A percentile compares a stretch with the other conserved stretches of the same genome.
These are phyloP conservation scores for Resseliella maxima DNA, from an alignment of 2,888 invertebrate genomes.

Conservation along the genomic window DNA sequence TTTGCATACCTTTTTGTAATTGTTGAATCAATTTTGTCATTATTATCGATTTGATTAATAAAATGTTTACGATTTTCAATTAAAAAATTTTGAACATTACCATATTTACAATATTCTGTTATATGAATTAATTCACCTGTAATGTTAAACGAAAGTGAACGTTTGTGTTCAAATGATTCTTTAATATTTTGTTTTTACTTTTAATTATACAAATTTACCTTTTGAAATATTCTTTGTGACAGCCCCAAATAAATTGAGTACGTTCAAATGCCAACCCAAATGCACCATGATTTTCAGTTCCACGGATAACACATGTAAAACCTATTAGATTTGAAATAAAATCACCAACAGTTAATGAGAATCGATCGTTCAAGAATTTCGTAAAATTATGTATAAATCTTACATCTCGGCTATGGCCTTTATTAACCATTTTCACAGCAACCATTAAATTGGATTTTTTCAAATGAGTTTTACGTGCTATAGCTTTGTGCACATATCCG, in stretches of 20 bases:
- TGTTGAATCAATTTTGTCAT: background rate
- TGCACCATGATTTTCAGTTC: conserved; percentile 83
- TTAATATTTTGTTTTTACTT: conserved; percentile 48
- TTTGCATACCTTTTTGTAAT: background rate
- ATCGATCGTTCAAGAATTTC: conserved; percentile 68
- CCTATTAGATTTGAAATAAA: background rate
- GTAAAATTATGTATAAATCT: background rate
- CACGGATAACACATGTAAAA: conserved; percentile 81
- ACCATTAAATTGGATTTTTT: conserved; percentile 84
- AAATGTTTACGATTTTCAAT: conserved; percentile 72
- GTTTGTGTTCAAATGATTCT: too few species aligned
- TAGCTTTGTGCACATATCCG: conserved; percentile 92
- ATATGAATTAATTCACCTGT: conserved; percentile 89
- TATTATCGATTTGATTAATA: background rate
- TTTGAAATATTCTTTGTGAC: conserved; percentile 90
- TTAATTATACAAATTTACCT: conserved; percentile 69
- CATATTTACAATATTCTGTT: conserved; percentile 93
- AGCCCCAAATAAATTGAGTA: conserved; percentile 94
- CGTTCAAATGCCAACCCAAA: conserved; percentile 92
- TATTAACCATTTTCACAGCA: conserved; percentile 96
- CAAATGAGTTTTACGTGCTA: conserved; percentile 85
- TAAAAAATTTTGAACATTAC: conserved; percentile 90
- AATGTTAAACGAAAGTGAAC: too few species aligned
- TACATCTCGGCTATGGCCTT: conserved; percentile 75
- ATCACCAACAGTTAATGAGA: too few species aligned